Base-by-base conservation (phyloP, 2,888 invertebrate genomes). In the Nineta flava region DNA sequence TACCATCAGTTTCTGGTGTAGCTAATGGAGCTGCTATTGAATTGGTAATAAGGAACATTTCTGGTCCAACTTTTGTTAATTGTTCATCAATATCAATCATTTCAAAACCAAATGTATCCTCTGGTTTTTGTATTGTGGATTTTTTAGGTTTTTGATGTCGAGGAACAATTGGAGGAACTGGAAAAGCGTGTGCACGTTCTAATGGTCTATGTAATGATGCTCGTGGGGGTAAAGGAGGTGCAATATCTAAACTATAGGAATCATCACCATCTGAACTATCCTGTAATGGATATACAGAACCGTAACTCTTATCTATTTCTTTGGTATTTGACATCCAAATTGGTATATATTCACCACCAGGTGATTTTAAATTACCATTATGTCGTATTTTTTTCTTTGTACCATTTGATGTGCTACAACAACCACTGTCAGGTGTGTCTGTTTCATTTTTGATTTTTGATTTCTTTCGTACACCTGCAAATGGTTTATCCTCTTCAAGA, bases 41-140 rank as follows among this genome's bases (percentile, higher is more conserved):
- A 19, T 31, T 48, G 13, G 48, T 41, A 12, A 41, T 41, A 4
- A 65, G 61, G 63, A 69, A 69, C 58, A 71, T 26, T 9, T 40
- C 40, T 5, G 59, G 59, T 9, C 59, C 59, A 47, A 34, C n/a
- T 45, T 44, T 49, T 19, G 34, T 19, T 13, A 49, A 15, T 54
- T 74, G 73, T 61, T 87, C 88, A 60, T 88, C 88, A 10, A 82
- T 85, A 59, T 88, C 88, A 53, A 88, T 81, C 51, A 88, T 76
- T 64, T 88, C 88, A 63, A 87, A 88, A 55, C 80, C 81, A 62
- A 88, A 88, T 45, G 83, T 79, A 62, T 87, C 87, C 62, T 87
- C 85, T 15, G 76, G 75, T 53, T 74, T 70, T 41, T 79, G 79
- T 54, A 74, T 72, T 9, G 31, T 21, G 26, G 34, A 1, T 45